A percentile compares a stretch with the other conserved stretches of the same genome.
Conservation (phyloP, 2,888 invertebrate species). For the Cepaea hortensis region DNA sequence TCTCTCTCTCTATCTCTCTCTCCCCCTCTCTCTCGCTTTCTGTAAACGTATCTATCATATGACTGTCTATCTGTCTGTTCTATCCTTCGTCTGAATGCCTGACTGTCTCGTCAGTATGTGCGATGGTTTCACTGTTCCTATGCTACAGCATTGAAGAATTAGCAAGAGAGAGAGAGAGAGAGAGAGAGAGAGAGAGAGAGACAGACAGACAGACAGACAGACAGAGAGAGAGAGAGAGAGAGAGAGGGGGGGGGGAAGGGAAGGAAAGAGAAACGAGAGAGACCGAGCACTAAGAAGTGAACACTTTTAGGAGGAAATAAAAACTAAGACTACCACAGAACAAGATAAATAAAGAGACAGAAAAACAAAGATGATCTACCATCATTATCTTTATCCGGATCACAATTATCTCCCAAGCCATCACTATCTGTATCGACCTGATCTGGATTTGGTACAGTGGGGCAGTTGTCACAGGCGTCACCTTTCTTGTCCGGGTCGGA, state of each 20-base stretch:
- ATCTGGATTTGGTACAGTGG: conserved; percentile 82
- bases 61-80: not conserved
- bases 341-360: not conserved
- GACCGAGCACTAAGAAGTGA: no score
- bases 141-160: no score
- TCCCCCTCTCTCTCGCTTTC: not conserved
- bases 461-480: conserved; percentile 88
- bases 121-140: no score
- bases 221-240: no score
- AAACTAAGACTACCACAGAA: not conserved
- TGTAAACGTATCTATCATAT: not conserved
- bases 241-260: no score
- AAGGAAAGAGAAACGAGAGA: no score
- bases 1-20: not conserved
- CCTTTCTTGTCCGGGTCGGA: conserved; percentile 60
- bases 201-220: no score
- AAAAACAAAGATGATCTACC: conserved; percentile 78
- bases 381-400: conserved; percentile 94
- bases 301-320: no score
- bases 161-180: no score
- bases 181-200: no score
- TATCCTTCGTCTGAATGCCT: no score
- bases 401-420: conserved; percentile 87
- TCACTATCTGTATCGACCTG: conserved; percentile 90
- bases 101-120: no score